A percentile compares a stretch with the other conserved stretches of the same genome.
phyloP scores from a whole-genome alignment of 2,113 vertebrate genomes.

The Notarius lentiginosus region DNA sequence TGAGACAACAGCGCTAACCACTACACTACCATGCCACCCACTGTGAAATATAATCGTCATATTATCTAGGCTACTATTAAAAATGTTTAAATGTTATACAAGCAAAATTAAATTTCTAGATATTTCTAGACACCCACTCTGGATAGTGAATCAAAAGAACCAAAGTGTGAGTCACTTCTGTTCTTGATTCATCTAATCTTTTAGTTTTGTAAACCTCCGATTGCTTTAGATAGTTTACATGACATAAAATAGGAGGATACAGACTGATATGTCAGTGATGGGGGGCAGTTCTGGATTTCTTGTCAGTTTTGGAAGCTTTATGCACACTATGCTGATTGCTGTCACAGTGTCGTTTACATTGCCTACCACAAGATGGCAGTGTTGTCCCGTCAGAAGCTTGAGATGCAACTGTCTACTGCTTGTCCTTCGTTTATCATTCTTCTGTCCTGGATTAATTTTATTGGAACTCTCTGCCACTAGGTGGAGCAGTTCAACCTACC shows the following conservation, averaged over 20 bases:
- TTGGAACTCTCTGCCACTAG: too few species aligned
- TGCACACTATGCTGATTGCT: neutral
- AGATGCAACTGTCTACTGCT: neutral
- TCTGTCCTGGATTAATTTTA: too few species aligned
- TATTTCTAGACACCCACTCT: neutral
- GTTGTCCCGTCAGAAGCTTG: slow-evolving; percentile 7
- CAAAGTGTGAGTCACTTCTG: neutral
- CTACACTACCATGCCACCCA: too few species aligned
- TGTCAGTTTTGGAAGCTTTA: neutral
- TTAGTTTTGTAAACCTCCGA: neutral
- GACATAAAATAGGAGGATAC: neutral
- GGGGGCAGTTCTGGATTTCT: neutral
- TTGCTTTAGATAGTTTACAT: neutral
- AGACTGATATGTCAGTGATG: neutral
- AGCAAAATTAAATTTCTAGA: neutral
- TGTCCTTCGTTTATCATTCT: neutral
- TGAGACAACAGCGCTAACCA: too few species aligned
- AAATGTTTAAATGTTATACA: neutral
- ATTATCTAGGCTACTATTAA: neutral
- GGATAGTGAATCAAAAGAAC: neutral
- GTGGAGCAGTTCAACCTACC: too few species aligned
- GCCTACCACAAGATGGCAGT: slow-evolving; percentile 34
- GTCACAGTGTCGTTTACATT: neutral
- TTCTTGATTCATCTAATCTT: neutral
- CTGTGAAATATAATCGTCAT: neutral